These are phyloP conservation scores for Chironomus tepperi DNA, from an alignment of 1,140 invertebrate species.

Conservation along the genomic window DNA sequence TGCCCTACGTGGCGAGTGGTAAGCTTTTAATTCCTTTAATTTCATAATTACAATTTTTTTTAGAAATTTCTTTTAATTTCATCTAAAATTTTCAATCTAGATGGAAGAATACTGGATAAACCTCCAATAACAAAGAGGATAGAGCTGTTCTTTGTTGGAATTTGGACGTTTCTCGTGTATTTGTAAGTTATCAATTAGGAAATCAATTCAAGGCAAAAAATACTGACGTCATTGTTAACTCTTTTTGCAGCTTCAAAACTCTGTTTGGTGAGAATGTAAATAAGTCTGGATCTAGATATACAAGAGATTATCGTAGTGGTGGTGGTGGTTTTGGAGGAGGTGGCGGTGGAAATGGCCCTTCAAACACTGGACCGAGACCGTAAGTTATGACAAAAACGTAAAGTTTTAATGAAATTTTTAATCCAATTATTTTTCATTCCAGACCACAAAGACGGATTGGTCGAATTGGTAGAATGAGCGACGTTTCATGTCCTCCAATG, in stretches of 20 bases:
- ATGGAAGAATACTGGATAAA: background rate
- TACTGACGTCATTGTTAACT: background rate
- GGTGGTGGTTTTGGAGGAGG: background rate
- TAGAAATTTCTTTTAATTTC: background rate
- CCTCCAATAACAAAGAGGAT: background rate
- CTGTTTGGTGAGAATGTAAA: background rate
- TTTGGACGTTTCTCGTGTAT: background rate
- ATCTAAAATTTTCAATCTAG: background rate
- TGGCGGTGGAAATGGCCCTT: background rate
- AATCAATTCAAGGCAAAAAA: background rate
- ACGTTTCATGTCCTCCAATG: background rate
- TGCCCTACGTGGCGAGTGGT: conserved; percentile 4
- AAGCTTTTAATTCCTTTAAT: background rate
- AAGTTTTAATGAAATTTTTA: background rate
- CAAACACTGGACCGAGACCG: background rate
- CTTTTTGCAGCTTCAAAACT: background rate
- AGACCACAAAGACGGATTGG: conserved; percentile 14
- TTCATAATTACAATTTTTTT: background rate
- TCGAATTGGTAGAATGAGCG: background rate
- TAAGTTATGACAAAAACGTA: background rate
- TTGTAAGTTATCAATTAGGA: background rate
- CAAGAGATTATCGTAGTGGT: background rate
- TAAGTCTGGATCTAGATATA: background rate
- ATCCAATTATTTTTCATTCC: background rate
- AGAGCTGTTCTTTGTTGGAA: background rate